phyloP scores from a whole-genome alignment of 2,888 invertebrate species.

The Lasius platythorax region DNA sequence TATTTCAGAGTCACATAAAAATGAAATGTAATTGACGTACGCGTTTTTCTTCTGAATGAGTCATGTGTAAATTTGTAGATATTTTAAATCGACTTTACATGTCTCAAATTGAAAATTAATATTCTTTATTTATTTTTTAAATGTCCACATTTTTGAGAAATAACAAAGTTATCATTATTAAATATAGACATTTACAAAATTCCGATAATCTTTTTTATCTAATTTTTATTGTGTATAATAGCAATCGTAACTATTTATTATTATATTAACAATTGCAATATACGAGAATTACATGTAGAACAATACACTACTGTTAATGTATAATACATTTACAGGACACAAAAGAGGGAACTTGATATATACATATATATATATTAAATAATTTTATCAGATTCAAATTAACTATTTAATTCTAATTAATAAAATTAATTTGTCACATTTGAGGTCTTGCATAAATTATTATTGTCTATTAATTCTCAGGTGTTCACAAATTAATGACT shows the following conservation, averaged over 20 bases:
- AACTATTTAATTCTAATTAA: background rate
- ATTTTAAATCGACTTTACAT: background rate
- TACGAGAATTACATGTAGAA: background rate
- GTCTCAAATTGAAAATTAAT: background rate
- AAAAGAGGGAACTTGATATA: background rate
- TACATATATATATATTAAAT: background rate
- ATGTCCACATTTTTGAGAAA: background rate
- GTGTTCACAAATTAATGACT: background rate
- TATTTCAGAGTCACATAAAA: constrained; percentile 5
- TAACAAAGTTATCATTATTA: background rate
- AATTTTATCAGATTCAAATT: background rate
- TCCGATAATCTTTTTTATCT: background rate
- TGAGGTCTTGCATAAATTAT: background rate
- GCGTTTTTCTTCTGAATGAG: constrained; percentile 11
- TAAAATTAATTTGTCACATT: background rate
- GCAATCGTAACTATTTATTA: constrained; percentile 3
- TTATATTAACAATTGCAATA: background rate
- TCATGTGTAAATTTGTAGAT: background rate
- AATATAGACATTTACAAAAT: background rate
- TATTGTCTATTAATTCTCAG: background rate
- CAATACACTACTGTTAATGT: background rate
- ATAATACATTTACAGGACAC: background rate
- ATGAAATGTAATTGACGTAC: background rate
- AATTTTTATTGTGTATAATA: background rate
- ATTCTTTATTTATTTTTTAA: background rate